phyloP scores from a whole-genome alignment of 64 coral and sea anemone species.

The Acropora yongei region DNA sequence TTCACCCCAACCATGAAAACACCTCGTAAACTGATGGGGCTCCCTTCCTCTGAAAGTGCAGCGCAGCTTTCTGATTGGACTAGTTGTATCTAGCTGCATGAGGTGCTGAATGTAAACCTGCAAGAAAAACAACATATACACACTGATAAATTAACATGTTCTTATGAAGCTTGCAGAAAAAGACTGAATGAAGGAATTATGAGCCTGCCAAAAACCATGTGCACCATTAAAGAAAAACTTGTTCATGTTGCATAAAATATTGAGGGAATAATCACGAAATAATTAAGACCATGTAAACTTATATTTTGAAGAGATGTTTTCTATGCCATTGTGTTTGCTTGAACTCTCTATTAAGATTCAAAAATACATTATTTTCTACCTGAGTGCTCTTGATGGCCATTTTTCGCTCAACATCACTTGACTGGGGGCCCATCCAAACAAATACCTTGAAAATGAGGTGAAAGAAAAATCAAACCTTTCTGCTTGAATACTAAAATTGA shows the following conservation, averaged over 20 bases:
- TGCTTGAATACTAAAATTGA: too few relatives aligned
- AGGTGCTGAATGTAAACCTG: conserved; percentile 84
- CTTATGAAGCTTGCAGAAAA: too few relatives aligned
- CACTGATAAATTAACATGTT: too few relatives aligned
- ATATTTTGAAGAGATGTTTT: too few relatives aligned
- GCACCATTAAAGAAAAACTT: too few relatives aligned
- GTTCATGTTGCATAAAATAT: too few relatives aligned
- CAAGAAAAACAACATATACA: background rate
- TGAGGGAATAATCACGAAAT: too few relatives aligned
- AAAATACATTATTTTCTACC: conserved; percentile 33
- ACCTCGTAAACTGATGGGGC: conserved; percentile 66
- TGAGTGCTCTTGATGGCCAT: conserved; percentile 93
- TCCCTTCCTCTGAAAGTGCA: conserved; percentile 71
- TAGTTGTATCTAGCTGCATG: conserved; percentile 59
- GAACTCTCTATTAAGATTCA: background rate
- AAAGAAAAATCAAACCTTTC: background rate
- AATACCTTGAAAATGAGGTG: conserved; percentile 65
- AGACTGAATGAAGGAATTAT: too few relatives aligned
- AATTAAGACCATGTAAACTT: too few relatives aligned
- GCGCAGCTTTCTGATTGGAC: conserved; percentile 65
- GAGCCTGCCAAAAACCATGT: too few relatives aligned
- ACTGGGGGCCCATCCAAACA: conserved; percentile 88
- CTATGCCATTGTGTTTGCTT: too few relatives aligned
- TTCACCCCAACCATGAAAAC: conserved; percentile 83
- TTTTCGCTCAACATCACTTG: conserved; percentile 96